phyloP scores from a whole-genome alignment of 1,140 invertebrate genomes.

The Ooceraea biroi region DNA sequence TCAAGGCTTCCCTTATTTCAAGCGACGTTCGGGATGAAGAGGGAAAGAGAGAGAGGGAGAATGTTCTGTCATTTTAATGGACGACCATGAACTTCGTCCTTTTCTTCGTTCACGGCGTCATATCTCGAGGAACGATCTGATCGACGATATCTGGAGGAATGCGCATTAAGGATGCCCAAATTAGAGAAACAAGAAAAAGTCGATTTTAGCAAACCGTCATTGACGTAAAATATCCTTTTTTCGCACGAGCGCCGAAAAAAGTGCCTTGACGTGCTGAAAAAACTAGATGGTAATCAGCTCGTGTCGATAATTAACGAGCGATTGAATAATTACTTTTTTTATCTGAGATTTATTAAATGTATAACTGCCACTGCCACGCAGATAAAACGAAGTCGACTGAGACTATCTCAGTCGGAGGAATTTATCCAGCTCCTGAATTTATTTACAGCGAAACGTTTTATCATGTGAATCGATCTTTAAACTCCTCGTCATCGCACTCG shows the following conservation, averaged over 20 bases:
- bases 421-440: too few relatives aligned
- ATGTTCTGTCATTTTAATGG: slow-evolving; percentile 64
- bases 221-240: slow-evolving; percentile 26
- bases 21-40: neutral
- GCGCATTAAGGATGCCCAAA: slow-evolving; percentile 18
- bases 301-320: neutral
- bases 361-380: too few relatives aligned
- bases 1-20: slow-evolving; percentile 69
- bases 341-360: too few relatives aligned
- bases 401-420: too few relatives aligned
- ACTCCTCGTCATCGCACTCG: neutral
- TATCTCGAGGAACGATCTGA: neutral
- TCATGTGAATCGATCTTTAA: neutral
- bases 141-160: slow-evolving; percentile 5
- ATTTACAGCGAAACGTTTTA: too few relatives aligned
- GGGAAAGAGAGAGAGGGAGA: neutral
- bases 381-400: too few relatives aligned
- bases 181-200: slow-evolving; percentile 10
- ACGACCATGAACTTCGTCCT: slow-evolving; percentile 35
- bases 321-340: too few relatives aligned
- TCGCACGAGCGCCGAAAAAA: neutral
- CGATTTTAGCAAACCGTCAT: slow-evolving; percentile 3
- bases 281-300: slow-evolving; percentile 10
- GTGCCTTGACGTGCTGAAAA: slow-evolving; percentile 2
- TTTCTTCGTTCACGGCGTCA: neutral